phyloP scores from a whole-genome alignment of 2,113 vertebrate genomes.

The Sebastes fasciatus region DNA sequence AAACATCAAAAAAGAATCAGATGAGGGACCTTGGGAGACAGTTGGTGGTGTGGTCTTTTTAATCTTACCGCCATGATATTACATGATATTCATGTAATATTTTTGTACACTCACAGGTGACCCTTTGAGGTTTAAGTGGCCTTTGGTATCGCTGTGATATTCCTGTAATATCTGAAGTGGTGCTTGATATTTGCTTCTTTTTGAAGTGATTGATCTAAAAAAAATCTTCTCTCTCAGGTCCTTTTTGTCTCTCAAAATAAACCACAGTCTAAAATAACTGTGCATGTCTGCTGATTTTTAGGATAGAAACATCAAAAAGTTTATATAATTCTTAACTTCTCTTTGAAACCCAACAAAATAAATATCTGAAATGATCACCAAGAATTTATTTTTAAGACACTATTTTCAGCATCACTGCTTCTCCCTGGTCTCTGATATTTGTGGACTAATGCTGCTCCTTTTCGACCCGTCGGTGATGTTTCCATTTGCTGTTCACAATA shows the following conservation, averaged over 20 bases:
- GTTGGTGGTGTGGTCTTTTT: neutral
- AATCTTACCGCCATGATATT: no score
- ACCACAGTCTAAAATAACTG: neutral
- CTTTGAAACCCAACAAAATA: slow-evolving; percentile 16
- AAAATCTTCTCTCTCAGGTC: neutral
- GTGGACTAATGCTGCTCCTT: slow-evolving; percentile 7
- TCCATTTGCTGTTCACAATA: slow-evolving; percentile 58
- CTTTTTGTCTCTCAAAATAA: neutral
- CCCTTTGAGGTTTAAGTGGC: neutral
- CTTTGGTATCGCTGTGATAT: neutral
- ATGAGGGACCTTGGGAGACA: neutral
- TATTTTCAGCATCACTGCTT: slow-evolving; percentile 21
- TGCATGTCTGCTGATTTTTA: neutral
- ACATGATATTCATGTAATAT: no score
- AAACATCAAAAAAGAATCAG: no score
- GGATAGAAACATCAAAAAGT: neutral
- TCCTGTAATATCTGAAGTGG: slow-evolving; percentile 1
- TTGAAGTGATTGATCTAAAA: slow-evolving; percentile 7
- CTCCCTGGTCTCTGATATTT: slow-evolving; percentile 5
- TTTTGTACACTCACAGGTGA: neutral
- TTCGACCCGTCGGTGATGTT: slow-evolving; percentile 16
- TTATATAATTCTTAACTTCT: neutral
- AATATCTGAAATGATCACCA: neutral
- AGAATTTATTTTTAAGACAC: slow-evolving; percentile 20
- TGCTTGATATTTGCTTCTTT: neutral